Evolutionary conservation across 2,113 vertebrate species (phyloP).

Genomic region (Gracilinanus agilis): DNA sequence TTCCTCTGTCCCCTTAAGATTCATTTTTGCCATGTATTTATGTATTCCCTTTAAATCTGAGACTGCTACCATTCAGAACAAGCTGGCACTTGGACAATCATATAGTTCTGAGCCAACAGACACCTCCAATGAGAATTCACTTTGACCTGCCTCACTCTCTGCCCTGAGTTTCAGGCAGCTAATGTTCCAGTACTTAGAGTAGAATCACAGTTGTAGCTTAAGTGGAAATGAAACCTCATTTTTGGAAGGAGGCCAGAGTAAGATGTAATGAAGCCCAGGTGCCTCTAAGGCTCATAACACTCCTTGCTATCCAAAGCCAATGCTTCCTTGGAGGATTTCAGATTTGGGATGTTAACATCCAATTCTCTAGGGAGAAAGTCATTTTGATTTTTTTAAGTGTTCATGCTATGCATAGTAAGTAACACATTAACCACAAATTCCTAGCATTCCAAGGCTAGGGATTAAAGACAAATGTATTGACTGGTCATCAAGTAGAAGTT

Average conservation of each 20-base stretch:
- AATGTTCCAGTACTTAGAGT: background rate
- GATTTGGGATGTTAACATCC: constrained; percentile 30
- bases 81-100: background rate
- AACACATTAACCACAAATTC: background rate
- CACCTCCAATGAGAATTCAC: background rate
- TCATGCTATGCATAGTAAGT: background rate
- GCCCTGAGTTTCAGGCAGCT: background rate
- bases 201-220: background rate
- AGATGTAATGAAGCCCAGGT: constrained; percentile 4
- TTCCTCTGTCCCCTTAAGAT: background rate
- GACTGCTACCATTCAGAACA: background rate
- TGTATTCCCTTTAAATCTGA: rapidly evolving
- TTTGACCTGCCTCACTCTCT: background rate
- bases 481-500: background rate
- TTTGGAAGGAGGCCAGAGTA: background rate
- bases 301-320: constrained; percentile 1
- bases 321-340: constrained; percentile 12
- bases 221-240: constrained; percentile 30
- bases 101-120: background rate
- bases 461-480: background rate
- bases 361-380: background rate
- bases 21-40: background rate
- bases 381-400: constrained; percentile 9
- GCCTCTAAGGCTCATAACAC: background rate
- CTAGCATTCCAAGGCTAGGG: background rate